Conservation (phyloP, 2,797 vertebrate genomes). For the Arrhamphus sclerolepis region DNA sequence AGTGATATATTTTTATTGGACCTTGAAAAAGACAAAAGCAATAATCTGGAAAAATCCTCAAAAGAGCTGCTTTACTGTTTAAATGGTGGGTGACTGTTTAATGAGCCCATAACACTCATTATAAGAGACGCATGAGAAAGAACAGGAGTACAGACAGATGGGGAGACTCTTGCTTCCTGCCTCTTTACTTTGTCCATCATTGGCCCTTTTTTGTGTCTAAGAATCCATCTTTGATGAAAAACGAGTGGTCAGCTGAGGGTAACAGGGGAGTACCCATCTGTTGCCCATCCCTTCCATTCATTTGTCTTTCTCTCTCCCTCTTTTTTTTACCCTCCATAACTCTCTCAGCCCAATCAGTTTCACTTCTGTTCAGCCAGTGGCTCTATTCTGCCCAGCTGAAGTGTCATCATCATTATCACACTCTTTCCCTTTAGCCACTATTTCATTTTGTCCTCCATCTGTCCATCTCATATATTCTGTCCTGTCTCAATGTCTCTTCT, state of each 20-base stretch:
- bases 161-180: constrained; percentile 4
- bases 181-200: constrained; percentile 32
- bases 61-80: constrained; percentile 1
- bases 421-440: constrained; percentile 55
- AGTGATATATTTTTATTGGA: not conserved
- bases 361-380: constrained; percentile 61
- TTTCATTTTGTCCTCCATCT: constrained; percentile 71
- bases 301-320: constrained; percentile 38
- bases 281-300: constrained; percentile 35
- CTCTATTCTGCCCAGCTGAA: constrained; percentile 60
- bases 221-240: constrained; percentile 42
- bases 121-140: not conserved
- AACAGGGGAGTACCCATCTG: constrained; percentile 63
- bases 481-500: constrained; percentile 56
- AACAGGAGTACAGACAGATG: constrained; percentile 1
- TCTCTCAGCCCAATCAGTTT: constrained; percentile 66
- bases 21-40: constrained; percentile 2
- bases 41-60: constrained; percentile 1
- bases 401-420: constrained; percentile 73
- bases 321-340: constrained; percentile 47
- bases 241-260: constrained; percentile 50
- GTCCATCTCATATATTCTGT: constrained; percentile 62
- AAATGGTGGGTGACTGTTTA: constrained; percentile 16
- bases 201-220: constrained; percentile 29
- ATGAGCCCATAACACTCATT: constrained; percentile 10